Percentiles rank a stretch among this genome's conserved stretches.
Conservation (phyloP, 2,797 vertebrate genomes). For the Peromyscus nudipes region DNA sequence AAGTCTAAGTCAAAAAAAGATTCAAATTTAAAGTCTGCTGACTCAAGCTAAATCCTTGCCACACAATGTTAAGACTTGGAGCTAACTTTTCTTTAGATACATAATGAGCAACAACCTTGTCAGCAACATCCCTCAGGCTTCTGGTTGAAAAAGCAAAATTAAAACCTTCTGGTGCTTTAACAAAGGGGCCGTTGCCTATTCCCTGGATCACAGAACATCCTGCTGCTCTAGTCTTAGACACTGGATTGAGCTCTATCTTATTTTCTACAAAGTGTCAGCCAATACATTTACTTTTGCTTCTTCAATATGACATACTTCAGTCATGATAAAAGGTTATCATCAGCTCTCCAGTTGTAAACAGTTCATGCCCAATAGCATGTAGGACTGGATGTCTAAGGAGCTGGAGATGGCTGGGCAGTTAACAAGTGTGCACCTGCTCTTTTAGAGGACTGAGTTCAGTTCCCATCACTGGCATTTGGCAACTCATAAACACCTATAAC, state of each 20-base stretch:
- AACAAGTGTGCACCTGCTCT: not conserved
- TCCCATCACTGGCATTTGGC: not conserved
- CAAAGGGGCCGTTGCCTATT: not conserved
- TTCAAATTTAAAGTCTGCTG: slow-evolving; percentile 29
- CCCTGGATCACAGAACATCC: not conserved
- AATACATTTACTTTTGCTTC: slow-evolving; percentile 26
- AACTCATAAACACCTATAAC: not conserved
- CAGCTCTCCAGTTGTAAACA: slow-evolving; percentile 13
- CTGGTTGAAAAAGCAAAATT: not conserved
- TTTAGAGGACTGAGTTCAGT: not conserved
- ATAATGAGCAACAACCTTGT: not conserved
- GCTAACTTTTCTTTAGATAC: not conserved
- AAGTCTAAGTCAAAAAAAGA: slow-evolving; percentile 1
- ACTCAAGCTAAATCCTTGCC: not conserved
- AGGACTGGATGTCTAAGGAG: not conserved
- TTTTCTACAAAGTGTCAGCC: not conserved
- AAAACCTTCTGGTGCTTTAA: not conserved
- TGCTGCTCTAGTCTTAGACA: slow-evolving; percentile 1
- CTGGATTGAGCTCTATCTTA: slow-evolving; percentile 38
- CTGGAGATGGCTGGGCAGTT: not conserved
- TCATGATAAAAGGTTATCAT: not conserved
- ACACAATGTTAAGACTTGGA: not conserved
- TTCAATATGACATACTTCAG: not conserved
- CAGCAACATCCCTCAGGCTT: slow-evolving; percentile 1
- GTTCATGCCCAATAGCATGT: not conserved